Conservation (phyloP, 2,113 vertebrate species). For the Vidua macroura region DNA sequence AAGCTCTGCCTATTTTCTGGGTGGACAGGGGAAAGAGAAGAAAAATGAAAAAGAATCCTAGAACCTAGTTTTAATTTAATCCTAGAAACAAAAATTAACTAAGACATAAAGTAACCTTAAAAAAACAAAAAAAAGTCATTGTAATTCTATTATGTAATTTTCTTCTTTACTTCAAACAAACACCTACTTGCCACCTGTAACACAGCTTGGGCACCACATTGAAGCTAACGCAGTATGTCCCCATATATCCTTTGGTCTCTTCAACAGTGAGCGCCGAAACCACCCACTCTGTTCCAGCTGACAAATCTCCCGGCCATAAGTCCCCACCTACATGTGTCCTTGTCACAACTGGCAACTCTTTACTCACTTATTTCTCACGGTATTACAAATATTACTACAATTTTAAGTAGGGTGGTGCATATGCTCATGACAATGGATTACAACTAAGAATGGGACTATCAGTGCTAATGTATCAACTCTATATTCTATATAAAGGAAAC, state of each 20-base stretch:
- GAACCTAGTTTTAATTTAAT: neutral
- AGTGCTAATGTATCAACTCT: neutral
- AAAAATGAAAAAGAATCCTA: neutral
- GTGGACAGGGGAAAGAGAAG: rapidly evolving
- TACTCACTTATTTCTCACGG: neutral
- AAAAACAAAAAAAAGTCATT: neutral
- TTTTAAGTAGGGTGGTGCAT: neutral
- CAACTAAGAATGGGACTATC: rapidly evolving
- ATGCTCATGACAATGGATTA: neutral
- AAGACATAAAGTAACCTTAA: neutral
- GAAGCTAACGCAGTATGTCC: neutral
- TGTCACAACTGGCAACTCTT: neutral
- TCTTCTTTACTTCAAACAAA: neutral
- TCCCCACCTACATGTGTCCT: neutral
- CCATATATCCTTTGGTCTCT: neutral
- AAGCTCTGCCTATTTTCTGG: neutral
- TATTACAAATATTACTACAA: neutral
- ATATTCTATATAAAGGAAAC: neutral
- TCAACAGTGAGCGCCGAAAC: neutral
- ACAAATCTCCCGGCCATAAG: neutral
- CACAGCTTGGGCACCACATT: neutral
- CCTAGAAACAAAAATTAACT: neutral
- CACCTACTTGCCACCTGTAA: neutral
- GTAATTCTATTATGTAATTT: neutral
- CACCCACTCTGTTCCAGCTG: neutral